Evolutionary conservation across 2,888 invertebrate species (phyloP).

Genomic region (Drosophila basisetae): DNA sequence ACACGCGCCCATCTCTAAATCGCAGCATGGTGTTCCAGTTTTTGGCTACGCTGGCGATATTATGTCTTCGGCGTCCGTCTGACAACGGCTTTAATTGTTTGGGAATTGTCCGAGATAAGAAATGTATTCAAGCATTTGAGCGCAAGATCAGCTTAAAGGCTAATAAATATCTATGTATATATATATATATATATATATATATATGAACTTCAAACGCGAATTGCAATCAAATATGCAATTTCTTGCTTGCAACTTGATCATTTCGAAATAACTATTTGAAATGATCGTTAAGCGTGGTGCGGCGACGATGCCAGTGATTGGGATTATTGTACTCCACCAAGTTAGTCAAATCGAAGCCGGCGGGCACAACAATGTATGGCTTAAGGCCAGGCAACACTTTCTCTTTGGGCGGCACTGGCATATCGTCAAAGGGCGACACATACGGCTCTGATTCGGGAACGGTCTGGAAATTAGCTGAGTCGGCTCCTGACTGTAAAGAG

Average conservation of each 20-base stretch:
- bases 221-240: constrained; percentile 24
- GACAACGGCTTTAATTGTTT: constrained; percentile 66
- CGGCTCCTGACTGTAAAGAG: constrained; percentile 7
- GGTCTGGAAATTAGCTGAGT: neutral
- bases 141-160: constrained; percentile 10
- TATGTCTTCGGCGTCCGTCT: constrained; percentile 64
- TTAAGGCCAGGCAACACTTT: constrained; percentile 3
- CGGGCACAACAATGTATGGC: constrained; percentile 37
- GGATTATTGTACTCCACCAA: constrained; percentile 44
- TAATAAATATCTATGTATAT: constrained; percentile 1
- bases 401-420: constrained; percentile 2
- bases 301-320: constrained; percentile 60
- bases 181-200: neutral
- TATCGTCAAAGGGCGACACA: constrained; percentile 49
- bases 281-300: constrained; percentile 29
- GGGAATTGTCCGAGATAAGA: constrained; percentile 23
- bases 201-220: neutral
- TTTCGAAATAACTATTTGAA: constrained; percentile 8
- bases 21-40: constrained; percentile 11
- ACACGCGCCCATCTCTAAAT: constrained; percentile 13
- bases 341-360: constrained; percentile 54
- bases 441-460: constrained; percentile 24
- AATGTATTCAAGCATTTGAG: constrained; percentile 36
- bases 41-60: constrained; percentile 72
- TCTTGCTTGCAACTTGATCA: constrained; percentile 9